Percentiles rank a stretch among this genome's conserved stretches.
Conservation (phyloP, 2,888 invertebrate genomes). For the Pseudococcus viburni region DNA sequence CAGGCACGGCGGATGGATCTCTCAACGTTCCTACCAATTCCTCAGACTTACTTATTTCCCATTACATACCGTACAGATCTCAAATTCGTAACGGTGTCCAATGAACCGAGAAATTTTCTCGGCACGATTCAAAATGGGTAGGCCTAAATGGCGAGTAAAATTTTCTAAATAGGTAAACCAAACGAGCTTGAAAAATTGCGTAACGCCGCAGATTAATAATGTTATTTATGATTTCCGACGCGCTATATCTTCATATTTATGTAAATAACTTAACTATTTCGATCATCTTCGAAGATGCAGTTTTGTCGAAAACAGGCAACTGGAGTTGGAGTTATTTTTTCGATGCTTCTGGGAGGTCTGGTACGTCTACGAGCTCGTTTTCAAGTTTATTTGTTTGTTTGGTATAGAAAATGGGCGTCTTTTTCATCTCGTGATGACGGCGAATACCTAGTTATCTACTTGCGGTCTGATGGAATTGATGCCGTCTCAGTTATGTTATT, state of each 20-base stretch:
- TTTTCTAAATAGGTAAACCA: conserved; percentile 33
- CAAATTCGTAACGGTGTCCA: too few relatives aligned
- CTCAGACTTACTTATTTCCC: not conserved
- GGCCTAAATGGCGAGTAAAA: not conserved
- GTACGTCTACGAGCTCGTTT: conserved; percentile 62
- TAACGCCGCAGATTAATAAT: conserved; percentile 58
- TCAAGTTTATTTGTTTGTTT: conserved; percentile 66
- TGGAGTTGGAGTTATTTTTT: conserved; percentile 63
- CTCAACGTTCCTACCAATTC: not conserved
- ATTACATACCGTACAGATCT: not conserved
- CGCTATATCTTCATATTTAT: conserved; percentile 61
- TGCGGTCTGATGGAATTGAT: conserved; percentile 66
- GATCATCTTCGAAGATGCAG: conserved; percentile 30
- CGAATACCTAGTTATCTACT: conserved; percentile 66
- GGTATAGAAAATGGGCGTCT: conserved; percentile 64
- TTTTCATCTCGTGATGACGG: conserved; percentile 65
- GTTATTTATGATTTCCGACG: conserved; percentile 45
- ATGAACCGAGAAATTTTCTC: conserved; percentile 38
- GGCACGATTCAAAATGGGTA: not conserved
- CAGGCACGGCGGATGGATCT: not conserved
- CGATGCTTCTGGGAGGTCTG: conserved; percentile 66
- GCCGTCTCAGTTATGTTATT: conserved; percentile 65
- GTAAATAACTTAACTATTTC: conserved; percentile 59
- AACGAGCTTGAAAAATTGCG: conserved; percentile 28
- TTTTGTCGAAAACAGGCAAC: conserved; percentile 47